These are phyloP conservation scores for Panurus biarmicus DNA, from an alignment of 2,113 vertebrate species.

Conservation along the genomic window DNA sequence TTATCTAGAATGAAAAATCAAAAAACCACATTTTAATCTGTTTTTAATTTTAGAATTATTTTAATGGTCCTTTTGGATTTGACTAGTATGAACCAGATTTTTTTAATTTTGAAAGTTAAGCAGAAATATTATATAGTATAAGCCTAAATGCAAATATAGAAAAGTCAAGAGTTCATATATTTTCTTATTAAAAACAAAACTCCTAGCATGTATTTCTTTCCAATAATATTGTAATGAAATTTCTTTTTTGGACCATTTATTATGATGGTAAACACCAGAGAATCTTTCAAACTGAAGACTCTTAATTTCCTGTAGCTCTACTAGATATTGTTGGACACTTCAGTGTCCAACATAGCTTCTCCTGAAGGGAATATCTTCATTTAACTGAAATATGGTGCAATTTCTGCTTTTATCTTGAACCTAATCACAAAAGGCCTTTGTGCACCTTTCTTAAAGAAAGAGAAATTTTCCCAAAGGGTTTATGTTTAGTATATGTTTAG, in stretches of 20 bases:
- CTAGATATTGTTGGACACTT: background rate
- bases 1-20: background rate
- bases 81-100: background rate
- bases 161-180: background rate
- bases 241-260: background rate
- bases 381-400: background rate
- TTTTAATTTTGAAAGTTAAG: background rate
- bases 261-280: background rate
- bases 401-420: background rate
- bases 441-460: background rate
- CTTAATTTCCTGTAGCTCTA: background rate
- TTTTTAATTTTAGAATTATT: background rate
- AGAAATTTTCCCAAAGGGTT: background rate
- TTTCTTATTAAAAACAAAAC: background rate
- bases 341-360: background rate
- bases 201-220: background rate
- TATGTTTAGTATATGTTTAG: background rate
- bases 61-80: background rate
- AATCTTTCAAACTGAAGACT: background rate
- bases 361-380: background rate
- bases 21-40: background rate
- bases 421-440: background rate
- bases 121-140: background rate
- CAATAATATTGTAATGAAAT: background rate
- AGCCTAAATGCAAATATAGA: background rate